phyloP scores from a whole-genome alignment of 2,888 invertebrate species.

The Pyrrhia umbra region DNA sequence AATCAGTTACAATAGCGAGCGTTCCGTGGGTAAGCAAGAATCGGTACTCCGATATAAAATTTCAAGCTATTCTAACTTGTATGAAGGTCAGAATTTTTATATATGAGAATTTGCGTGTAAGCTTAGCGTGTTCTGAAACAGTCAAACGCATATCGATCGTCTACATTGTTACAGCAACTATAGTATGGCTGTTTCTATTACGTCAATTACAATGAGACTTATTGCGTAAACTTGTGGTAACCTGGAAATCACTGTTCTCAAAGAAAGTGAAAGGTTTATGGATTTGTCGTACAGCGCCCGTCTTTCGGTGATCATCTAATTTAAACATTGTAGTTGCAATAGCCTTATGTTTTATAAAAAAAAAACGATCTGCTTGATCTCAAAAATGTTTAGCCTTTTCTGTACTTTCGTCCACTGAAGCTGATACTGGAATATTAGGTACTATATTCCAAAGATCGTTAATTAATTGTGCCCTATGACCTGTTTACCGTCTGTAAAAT shows the following conservation, averaged over 20 bases:
- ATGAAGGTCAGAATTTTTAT: slow-evolving; percentile 60
- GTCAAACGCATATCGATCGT: slow-evolving; percentile 58
- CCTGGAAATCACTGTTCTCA: slow-evolving; percentile 6
- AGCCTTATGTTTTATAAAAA: background rate
- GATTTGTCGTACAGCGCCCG: background rate
- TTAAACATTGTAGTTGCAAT: background rate
- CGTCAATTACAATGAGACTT: slow-evolving; percentile 29
- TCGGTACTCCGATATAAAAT: slow-evolving; percentile 41
- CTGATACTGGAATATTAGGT: background rate
- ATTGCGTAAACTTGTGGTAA: slow-evolving; percentile 25
- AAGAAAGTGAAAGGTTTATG: slow-evolving; percentile 20
- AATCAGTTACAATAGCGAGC: slow-evolving; percentile 40
- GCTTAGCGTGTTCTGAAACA: slow-evolving; percentile 50
- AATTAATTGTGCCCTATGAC: background rate
- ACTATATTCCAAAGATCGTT: background rate
- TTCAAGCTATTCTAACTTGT: slow-evolving; percentile 49
- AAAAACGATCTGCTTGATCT: slow-evolving; percentile 29
- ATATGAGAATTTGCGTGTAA: slow-evolving; percentile 57
- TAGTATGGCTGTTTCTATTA: slow-evolving; percentile 45
- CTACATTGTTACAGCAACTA: slow-evolving; percentile 37
- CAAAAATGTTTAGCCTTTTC: slow-evolving; percentile 40
- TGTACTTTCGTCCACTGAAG: slow-evolving; percentile 15
- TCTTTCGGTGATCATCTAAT: background rate
- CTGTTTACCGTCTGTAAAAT: background rate
- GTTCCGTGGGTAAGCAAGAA: slow-evolving; percentile 18